phyloP scores from a whole-genome alignment of 2,888 invertebrate genomes.

The Eurois occulta region DNA sequence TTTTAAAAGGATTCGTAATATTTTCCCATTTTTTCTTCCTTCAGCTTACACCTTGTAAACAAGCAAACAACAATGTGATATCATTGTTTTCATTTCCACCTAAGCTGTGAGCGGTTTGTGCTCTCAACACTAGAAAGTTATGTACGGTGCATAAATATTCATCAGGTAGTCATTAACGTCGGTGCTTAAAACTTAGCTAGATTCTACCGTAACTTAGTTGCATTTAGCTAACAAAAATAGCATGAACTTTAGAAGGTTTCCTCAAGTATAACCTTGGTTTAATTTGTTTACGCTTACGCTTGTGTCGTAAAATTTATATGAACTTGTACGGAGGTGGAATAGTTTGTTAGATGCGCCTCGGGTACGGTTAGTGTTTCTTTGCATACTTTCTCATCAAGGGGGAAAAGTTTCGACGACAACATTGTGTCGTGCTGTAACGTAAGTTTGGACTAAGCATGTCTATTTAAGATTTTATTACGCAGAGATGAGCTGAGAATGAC shows the following conservation, averaged over 20 bases:
- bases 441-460: slow-evolving; percentile 21
- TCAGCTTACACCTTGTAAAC: background rate
- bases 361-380: slow-evolving; percentile 40
- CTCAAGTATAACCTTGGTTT: slow-evolving; percentile 55
- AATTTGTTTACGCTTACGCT: slow-evolving; percentile 50
- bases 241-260: slow-evolving; percentile 46
- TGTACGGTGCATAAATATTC: slow-evolving; percentile 65
- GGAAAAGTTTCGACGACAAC: slow-evolving; percentile 23
- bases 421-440: slow-evolving; percentile 3
- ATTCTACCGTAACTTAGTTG: slow-evolving; percentile 57
- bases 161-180: slow-evolving; percentile 62
- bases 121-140: slow-evolving; percentile 47
- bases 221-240: slow-evolving; percentile 53
- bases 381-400: slow-evolving; percentile 40
- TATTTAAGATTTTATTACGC: slow-evolving; percentile 25
- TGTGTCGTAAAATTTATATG: slow-evolving; percentile 52
- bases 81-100: slow-evolving; percentile 12
- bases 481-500: background rate
- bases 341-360: slow-evolving; percentile 48
- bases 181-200: slow-evolving; percentile 62
- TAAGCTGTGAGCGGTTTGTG: slow-evolving; percentile 24
- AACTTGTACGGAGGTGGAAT: slow-evolving; percentile 50
- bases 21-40: background rate
- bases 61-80: slow-evolving; percentile 19
- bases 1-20: background rate